phyloP scores from a whole-genome alignment of 2,797 vertebrate genomes.

The Ctenochaetus hawaiiensis region DNA sequence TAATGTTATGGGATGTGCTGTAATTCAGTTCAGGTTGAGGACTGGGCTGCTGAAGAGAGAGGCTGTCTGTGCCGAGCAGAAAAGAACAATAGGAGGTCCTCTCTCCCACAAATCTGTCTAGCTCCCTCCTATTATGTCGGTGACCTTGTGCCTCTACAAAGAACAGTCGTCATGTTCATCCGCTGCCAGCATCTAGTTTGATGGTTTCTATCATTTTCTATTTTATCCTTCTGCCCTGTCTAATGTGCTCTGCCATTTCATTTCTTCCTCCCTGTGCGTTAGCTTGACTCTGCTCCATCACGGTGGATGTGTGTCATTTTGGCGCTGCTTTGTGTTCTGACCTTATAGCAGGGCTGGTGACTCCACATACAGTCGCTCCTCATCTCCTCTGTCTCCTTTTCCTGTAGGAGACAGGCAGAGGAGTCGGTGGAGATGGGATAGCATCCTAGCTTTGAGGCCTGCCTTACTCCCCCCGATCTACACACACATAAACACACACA shows the following conservation, averaged over 20 bases:
- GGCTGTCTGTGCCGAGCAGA: conserved; percentile 36
- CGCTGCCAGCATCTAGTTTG: conserved; percentile 55
- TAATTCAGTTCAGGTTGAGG: conserved; percentile 77
- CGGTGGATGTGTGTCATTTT: conserved; percentile 73
- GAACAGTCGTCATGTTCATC: conserved; percentile 48
- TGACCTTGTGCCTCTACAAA: conserved; percentile 59
- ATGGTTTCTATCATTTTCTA: conserved; percentile 58
- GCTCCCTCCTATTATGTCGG: conserved; percentile 53
- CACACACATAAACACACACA: conserved; percentile 1
- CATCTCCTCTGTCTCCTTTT: conserved; percentile 64
- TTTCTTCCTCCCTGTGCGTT: conserved; percentile 39
- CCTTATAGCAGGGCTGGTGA: conserved; percentile 74
- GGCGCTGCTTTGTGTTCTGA: conserved; percentile 71
- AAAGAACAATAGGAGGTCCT: conserved; percentile 55
- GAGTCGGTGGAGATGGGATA: conserved; percentile 68
- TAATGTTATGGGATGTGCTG: conserved; percentile 73
- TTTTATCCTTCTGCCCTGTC: conserved; percentile 41
- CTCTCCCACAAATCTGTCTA: conserved; percentile 48
- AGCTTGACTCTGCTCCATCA: conserved; percentile 53
- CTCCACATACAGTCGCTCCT: conserved; percentile 71
- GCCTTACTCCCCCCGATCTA: conserved; percentile 21
- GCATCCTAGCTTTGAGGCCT: conserved; percentile 66
- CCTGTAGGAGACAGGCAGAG: conserved; percentile 62
- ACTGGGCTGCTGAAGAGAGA: conserved; percentile 44
- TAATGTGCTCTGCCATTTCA: conserved; percentile 37